phyloP scores from a whole-genome alignment of 64 coral and sea anemone genomes.

The Acropora tenuis region DNA sequence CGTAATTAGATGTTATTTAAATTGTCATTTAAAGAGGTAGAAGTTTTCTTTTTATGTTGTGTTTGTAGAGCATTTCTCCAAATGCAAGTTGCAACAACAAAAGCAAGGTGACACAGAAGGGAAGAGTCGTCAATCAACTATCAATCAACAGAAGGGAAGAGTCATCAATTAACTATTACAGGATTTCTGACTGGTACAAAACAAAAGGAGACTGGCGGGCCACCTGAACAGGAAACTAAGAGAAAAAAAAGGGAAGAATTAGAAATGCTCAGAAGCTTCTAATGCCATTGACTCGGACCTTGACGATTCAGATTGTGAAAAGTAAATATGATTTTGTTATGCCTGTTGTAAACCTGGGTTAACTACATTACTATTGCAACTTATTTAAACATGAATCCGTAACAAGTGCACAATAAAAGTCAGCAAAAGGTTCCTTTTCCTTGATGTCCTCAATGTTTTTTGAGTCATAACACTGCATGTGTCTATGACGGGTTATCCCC shows the following conservation, averaged over 20 bases:
- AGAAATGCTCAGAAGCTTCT: slow-evolving; percentile 21
- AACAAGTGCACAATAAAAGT: slow-evolving; percentile 48
- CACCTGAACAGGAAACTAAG: slow-evolving; percentile 42
- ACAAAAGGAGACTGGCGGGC: slow-evolving; percentile 30
- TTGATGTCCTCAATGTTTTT: slow-evolving; percentile 8
- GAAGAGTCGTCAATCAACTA: slow-evolving; percentile 17
- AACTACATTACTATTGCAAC: slow-evolving; percentile 29
- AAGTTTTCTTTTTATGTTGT: slow-evolving; percentile 20
- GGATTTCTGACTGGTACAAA: slow-evolving; percentile 48
- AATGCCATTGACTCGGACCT: slow-evolving; percentile 65
- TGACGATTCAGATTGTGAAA: slow-evolving; percentile 64
- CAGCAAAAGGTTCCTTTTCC: background rate
- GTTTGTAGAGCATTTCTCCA: slow-evolving; percentile 68
- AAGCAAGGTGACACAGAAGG: slow-evolving; percentile 24
- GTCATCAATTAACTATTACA: background rate
- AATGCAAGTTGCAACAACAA: slow-evolving; percentile 56
- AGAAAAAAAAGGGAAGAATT: slow-evolving; percentile 17
- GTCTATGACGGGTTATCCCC: too few relatives aligned
- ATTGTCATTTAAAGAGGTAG: background rate
- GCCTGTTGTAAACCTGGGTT: background rate
- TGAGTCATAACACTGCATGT: slow-evolving; percentile 38
- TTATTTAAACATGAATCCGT: slow-evolving; percentile 41
- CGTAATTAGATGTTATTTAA: slow-evolving; percentile 18
- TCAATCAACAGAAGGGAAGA: background rate
- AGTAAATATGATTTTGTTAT: slow-evolving; percentile 69